Evolutionary conservation across 2,797 vertebrate species (phyloP), one percentile per base, ranked within the genome.

Genomic region (Melanitta fusca): DNA sequence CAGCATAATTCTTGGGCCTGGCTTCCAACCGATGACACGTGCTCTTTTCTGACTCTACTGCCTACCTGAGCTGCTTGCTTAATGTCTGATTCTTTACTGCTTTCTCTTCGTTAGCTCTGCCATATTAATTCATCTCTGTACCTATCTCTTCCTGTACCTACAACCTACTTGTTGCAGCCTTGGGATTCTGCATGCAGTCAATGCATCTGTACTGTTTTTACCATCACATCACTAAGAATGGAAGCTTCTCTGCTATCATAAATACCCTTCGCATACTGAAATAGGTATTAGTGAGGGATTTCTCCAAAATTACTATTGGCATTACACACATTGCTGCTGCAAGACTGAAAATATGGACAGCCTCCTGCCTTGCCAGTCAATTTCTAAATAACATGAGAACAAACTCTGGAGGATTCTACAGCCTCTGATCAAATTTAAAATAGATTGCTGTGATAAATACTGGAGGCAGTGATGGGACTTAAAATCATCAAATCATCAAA

Each of bases 401-500:
- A 77, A 85, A 56, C 56, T 94, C 80, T 20, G 17, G 77, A 90
- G 85, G 56, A 53, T 36, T 88, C 51, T 17, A 53, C 4, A 53
- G 73, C n/a, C 89, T 88, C 94, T 73, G 73, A 75, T 80, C 71
- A 73, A 84, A 96, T 93, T 83, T 87, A 69, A 91, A 94, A 85
- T 69, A 89, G 85, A 91, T 91, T 89, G 64, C 85, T 89, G 66
- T 41, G 66, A 80, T 92, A 95, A 93, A 89, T 92, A 95, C 60
- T 88, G 54, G 82, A 91, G 57, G 72, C 89, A 78, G 85, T 84
- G 72, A 75, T 70, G 77, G 80, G 79, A 93, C 69, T 94, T 89
- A 38, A 85, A 92, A 93, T 92, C 72, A 93, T 64, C 84, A 92
- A 65, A 78, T 43, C 79, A 91, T 88, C 93, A 91, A 92, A 96